Conservation (phyloP, 2,797 vertebrate genomes). For the Erithacus rubecula region DNA sequence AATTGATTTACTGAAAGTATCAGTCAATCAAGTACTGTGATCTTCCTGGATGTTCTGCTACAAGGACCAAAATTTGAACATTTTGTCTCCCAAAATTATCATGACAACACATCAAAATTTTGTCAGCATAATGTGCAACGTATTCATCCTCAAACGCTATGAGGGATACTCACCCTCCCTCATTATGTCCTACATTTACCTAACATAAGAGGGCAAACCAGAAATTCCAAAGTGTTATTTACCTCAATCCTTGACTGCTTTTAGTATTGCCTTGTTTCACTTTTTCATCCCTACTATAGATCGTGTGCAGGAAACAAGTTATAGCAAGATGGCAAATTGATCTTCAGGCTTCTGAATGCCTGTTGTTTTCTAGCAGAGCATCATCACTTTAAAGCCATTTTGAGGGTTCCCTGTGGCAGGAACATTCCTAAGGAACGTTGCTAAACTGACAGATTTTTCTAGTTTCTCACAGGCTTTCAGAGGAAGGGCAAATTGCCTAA, state of each 20-base stretch:
- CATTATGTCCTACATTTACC: neutral
- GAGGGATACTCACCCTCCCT: neutral
- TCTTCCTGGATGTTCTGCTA: neutral
- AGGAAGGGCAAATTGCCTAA: neutral
- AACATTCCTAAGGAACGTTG: rapidly evolving
- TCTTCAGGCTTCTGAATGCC: neutral
- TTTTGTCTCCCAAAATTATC: neutral
- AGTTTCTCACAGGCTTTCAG: neutral
- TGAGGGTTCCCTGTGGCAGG: neutral
- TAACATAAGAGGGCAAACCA: neutral
- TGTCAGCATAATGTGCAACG: neutral
- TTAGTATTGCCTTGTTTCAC: neutral
- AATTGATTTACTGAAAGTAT: neutral
- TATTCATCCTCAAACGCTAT: neutral
- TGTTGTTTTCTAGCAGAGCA: neutral
- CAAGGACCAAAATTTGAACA: neutral
- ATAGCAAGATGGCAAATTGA: neutral
- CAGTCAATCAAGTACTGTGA: neutral
- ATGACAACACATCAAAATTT: neutral
- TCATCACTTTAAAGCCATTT: neutral
- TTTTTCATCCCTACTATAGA: neutral
- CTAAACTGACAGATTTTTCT: neutral
- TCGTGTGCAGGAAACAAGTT: neutral
- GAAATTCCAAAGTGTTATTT: neutral
- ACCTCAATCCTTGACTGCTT: neutral